Evolutionary conservation across 2,797 vertebrate species (phyloP), one percentile per base, ranked within the genome.

Genomic region (Arrhamphus sclerolepis): DNA sequence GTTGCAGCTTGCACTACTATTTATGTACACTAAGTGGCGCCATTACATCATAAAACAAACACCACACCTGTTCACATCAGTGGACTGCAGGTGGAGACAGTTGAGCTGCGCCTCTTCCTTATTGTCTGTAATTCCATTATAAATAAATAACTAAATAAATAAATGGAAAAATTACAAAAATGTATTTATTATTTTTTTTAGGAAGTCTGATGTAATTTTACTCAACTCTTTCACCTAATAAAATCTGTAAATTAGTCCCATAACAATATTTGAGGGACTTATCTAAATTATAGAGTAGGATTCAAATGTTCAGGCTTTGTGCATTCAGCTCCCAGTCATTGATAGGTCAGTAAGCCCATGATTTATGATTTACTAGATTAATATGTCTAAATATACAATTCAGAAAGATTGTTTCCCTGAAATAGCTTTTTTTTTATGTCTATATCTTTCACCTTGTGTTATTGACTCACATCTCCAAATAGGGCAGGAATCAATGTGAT

Each of bases 401-500:
- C 11, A 46, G 11, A 66, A 9, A 31, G 6, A 62, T 17, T 58
- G 18, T 19, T 63, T 42, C 24, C 17, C 46, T 53, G 22, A 58
- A 47, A 17, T 21, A 48, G 19, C 29, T 52, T 34, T 62, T 47
- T 66, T 67, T 78, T 75, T 64, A 56, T 70, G 34, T 1, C 5
- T 29, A 55, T 65, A 48, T 67, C 46, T 61, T 9, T 1, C 52
- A 71, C 70, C 67, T 83, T 75, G 55, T 69, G 76, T 67, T 65
- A 76, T 60, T 60, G 70, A 74, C 69, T 77, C 58, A 43, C 68
- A 78, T 72, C 46, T 71, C 66, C 17, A 16, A 73, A 83, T 64
- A 51, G 26, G 42, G 82, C 66, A 53, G 63, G 77, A 88, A 83
- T 84, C 84, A 87, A 90, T 78, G 78, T 78, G 88, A 89, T 90